Evolutionary conservation across 2,113 vertebrate species (phyloP), one percentile per base, ranked within the genome.

Genomic region (Sakesphorus luctuosus): DNA sequence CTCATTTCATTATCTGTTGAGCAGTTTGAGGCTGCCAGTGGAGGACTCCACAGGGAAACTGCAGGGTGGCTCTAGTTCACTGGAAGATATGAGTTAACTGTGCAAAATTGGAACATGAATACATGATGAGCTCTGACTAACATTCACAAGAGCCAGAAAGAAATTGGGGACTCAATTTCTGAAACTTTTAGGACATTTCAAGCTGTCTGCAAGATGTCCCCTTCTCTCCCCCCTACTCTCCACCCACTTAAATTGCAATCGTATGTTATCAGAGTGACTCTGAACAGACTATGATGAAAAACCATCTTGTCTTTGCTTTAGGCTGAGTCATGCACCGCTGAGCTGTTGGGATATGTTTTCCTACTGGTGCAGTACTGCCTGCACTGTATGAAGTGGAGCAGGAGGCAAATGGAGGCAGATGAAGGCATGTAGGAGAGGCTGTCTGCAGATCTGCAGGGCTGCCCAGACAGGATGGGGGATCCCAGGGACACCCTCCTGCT

Each of bases 191-290:
- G 73, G 81, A 78, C 36, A 59, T 92, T 95, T 96, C 49, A 87
- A 94, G 40, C 87, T 89, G 40, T 26, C 66, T 94, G 40, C 84
- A 89, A 93, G 74, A 94, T 84, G 93, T 89, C 66, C 66, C 49
- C 16, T 91, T 89, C 74, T 49, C 53, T 71, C 33, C 33, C 11
- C n/a, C 4, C 23, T 2, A 26, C 73, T 84, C 69, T 61, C 33
- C 86, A 78, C 89, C 86, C 89, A 92, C 76, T 65, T 86, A 89
- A 93, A 96, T 96, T 92, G 52, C 86, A 75, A 89, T 87, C 92
- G 75, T 46, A 85, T 90, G 86, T 56, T 87, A 94, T 90, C 83
- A 67, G 68, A 90, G 50, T 67, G 65, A 90, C 75, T 94, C 55
- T 0, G 3, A 58, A 69, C n/a, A 1, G 2, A 62, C 66, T 84